Percentiles rank a stretch among this genome's conserved stretches.
phyloP scores from a whole-genome alignment of 2,113 vertebrate species.

The Rhodinocichla rosea region DNA sequence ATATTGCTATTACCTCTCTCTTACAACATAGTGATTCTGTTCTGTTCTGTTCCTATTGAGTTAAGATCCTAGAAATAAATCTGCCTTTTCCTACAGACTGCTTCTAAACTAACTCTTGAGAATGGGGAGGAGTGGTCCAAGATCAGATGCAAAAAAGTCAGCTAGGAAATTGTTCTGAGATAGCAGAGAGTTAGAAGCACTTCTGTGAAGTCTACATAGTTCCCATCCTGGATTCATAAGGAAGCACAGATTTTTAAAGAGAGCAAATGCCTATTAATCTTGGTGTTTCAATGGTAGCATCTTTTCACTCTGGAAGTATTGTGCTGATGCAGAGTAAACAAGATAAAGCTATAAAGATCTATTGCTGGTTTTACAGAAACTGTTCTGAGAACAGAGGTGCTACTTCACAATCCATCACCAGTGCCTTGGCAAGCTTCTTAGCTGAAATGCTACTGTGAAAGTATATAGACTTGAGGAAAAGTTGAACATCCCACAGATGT shows the following conservation, averaged over 20 bases:
- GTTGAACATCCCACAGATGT: neutral
- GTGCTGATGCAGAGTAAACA: neutral
- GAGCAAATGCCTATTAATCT: neutral
- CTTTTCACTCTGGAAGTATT: neutral
- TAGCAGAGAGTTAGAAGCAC: neutral
- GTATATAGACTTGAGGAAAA: neutral
- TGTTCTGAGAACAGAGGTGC: neutral
- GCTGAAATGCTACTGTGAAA: neutral
- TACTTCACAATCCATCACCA: neutral
- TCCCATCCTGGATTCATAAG: neutral
- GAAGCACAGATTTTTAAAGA: neutral
- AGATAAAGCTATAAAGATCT: neutral
- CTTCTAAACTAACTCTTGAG: neutral
- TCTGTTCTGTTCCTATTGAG: neutral
- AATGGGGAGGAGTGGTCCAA: neutral
- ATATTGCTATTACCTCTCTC: neutral
- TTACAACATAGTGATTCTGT: neutral
- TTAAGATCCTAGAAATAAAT: neutral
- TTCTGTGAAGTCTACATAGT: neutral
- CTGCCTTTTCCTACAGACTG: neutral
- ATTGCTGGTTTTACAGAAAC: neutral
- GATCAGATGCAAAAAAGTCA: neutral
- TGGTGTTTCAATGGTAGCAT: neutral
- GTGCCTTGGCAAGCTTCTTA: neutral
- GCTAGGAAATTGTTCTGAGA: neutral